Conservation (phyloP, 1,140 invertebrate species). For the Venturia canescens region DNA sequence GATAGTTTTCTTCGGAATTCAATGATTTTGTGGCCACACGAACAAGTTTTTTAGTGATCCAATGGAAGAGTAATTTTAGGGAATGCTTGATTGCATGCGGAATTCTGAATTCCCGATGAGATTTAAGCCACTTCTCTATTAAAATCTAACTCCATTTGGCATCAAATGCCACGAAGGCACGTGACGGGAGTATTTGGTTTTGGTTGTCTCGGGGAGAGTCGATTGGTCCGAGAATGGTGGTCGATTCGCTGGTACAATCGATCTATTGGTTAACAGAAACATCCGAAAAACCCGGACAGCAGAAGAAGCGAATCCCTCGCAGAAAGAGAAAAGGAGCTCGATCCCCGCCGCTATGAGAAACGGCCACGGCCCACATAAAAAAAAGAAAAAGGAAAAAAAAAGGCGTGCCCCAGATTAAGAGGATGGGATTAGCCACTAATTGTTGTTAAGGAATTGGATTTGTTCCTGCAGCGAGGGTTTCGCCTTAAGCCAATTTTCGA, state of each 20-base stretch:
- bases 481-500: slow-evolving; percentile 61
- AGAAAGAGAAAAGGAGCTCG: slow-evolving; percentile 29
- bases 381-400: neutral
- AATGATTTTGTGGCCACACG: no score
- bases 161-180: no score
- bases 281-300: slow-evolving; percentile 2
- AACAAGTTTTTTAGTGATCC: no score
- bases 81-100: no score
- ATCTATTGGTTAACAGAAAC: slow-evolving; percentile 42
- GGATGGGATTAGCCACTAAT: slow-evolving; percentile 57
- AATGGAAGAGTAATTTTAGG: no score
- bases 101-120: no score
- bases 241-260: slow-evolving; percentile 61
- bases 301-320: slow-evolving; percentile 32
- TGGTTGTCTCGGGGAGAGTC: no score
- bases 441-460: slow-evolving; percentile 65
- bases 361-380: neutral
- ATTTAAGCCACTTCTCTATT: no score
- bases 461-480: slow-evolving; percentile 47
- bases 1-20: no score
- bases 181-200: no score
- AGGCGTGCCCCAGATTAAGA: neutral
- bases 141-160: no score
- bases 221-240: slow-evolving; percentile 36
- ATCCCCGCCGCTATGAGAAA: slow-evolving; percentile 10